phyloP scores from a whole-genome alignment of 1,140 invertebrate genomes.

The Trichonephila inaurata region DNA sequence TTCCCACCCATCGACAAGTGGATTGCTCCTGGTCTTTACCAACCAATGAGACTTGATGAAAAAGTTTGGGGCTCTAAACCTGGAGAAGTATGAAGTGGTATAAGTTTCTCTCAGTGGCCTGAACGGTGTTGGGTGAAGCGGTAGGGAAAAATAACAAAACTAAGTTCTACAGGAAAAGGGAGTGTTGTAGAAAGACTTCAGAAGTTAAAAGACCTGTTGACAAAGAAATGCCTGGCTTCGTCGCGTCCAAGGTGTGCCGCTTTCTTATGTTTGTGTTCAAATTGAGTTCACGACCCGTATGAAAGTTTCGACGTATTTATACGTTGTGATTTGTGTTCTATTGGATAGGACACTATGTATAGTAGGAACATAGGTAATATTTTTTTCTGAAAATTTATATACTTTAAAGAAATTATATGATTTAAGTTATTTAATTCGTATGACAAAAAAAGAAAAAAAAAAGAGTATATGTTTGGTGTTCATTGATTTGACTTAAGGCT shows the following conservation, averaged over 20 bases:
- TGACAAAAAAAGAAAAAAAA: too few species aligned
- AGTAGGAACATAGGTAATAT: not conserved
- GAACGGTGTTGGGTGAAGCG: not conserved
- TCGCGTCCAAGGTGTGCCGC: constrained; percentile 1
- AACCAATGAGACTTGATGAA: constrained; percentile 46
- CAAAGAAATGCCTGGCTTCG: not conserved
- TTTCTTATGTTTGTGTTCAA: not conserved
- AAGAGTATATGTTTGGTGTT: too few species aligned
- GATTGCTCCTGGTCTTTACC: constrained; percentile 22
- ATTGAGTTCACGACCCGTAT: too few species aligned
- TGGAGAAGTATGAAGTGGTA: constrained; percentile 3
- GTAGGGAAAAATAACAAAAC: not conserved
- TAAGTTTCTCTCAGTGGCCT: not conserved
- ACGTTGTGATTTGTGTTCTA: not conserved
- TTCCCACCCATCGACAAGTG: constrained; percentile 1
- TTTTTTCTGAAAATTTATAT: not conserved
- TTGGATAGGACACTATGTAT: not conserved
- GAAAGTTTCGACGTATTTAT: not conserved
- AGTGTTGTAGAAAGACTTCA: not conserved
- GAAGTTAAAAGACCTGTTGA: constrained; percentile 40
- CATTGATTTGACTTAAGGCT: too few species aligned
- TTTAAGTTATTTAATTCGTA: too few species aligned
- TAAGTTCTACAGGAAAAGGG: not conserved
- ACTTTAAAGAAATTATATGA: not conserved
- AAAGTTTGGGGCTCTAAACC: constrained; percentile 13